Base-by-base conservation (phyloP, 2,113 vertebrate genomes). In the Syngnathus scovelli region DNA sequence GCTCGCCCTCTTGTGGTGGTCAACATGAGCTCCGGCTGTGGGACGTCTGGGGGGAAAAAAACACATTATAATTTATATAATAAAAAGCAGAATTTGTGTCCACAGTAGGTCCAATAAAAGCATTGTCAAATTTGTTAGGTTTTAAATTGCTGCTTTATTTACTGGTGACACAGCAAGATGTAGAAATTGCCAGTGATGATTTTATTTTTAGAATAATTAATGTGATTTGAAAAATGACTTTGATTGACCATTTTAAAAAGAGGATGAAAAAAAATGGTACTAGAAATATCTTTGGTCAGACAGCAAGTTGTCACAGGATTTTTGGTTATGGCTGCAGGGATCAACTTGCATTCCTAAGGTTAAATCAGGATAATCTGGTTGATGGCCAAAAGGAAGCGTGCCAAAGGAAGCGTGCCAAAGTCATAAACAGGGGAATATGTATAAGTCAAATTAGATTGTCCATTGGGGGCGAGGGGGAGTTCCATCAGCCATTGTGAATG, bases 1-100 rank as follows among this genome's bases (percentile, higher is more conserved):
- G 93, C 95, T 66, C 94, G 91, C 39, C 93, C 93, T 21, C 91
- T 90, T 12, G 93, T 96, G 77, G 95, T 96, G 67, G 93, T 98
- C 89, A 97, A 87, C 95, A 97, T 95, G 82, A 96, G 90, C 81
- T 95, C 95, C 16, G 94, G 94, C 74, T 97, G 94, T 0, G 91
- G 89, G 76, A 92, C 91, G 8, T 94, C 95, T 96, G 85, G 12
- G 79, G 79, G 70, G 3, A 11, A 9, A 54, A 36, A 16, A 58
- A 58, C 13, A 15, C n/a, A 55, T 12, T 7, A 6, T 21, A 8
- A n/a, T 4, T 55, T 12, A 15, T 16, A 16, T 19, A 6, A 49
- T 7, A 49, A 13, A 55, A 27, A 27, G 23, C 11, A 33, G 5
- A 27, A 27, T 55, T 33, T 13, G 54, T 27, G 11, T 33, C 21